Conservation (phyloP, 2,888 invertebrate species). For the Aethes cnicana region DNA sequence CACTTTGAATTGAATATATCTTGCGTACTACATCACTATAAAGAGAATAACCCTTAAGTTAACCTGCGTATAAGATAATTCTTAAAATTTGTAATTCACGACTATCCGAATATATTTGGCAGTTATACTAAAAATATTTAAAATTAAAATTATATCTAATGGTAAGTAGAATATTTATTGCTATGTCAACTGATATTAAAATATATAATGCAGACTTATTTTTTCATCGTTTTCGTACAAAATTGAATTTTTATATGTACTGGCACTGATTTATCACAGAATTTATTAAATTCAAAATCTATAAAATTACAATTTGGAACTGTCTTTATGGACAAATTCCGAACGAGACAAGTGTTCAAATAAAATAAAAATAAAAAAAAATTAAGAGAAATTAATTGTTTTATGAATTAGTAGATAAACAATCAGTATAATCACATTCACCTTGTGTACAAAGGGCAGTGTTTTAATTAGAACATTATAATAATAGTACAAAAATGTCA, state of each 20-base stretch:
- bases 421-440: too few relatives aligned
- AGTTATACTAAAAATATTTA: constrained; percentile 25
- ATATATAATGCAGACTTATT: too few relatives aligned
- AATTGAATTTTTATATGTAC: constrained; percentile 38
- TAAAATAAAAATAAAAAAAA: not conserved
- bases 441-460: too few relatives aligned
- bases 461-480: too few relatives aligned
- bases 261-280: constrained; percentile 71
- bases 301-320: constrained; percentile 14
- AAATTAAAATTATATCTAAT: not conserved
- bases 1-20: too few relatives aligned
- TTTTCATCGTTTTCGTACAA: too few relatives aligned
- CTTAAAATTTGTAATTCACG: constrained; percentile 10
- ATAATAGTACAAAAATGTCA: constrained; percentile 6
- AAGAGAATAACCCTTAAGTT: too few relatives aligned
- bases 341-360: not conserved
- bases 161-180: not conserved
- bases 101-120: constrained; percentile 16
- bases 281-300: constrained; percentile 22
- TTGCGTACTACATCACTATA: too few relatives aligned
- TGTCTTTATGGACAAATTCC: not conserved
- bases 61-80: too few relatives aligned
- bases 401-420: not conserved
- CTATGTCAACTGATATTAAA: not conserved
- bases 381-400: not conserved